Conservation (phyloP, 1,140 invertebrate genomes). For the Mycetomoellerius zeteki region DNA sequence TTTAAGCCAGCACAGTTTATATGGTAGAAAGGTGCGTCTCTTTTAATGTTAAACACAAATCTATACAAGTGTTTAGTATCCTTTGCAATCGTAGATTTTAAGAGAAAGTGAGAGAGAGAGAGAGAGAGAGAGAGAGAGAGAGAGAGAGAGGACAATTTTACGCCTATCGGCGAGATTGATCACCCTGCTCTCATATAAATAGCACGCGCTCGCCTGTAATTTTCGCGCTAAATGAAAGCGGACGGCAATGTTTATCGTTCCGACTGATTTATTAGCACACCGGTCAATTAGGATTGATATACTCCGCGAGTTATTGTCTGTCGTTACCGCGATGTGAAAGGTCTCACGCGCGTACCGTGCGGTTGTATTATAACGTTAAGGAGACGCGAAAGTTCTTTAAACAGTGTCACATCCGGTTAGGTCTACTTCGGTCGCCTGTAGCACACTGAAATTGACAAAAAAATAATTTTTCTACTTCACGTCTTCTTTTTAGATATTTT, state of each 20-base stretch:
- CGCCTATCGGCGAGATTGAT: conserved; percentile 47
- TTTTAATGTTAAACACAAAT: too few relatives aligned
- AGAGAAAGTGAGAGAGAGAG: not conserved
- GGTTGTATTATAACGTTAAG: conserved; percentile 6
- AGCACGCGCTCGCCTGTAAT: conserved; percentile 34
- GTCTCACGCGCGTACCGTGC: conserved; percentile 21
- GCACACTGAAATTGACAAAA: not conserved
- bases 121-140: not conserved
- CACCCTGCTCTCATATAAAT: conserved; percentile 24
- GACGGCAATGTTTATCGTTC: conserved; percentile 44
- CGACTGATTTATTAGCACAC: conserved; percentile 44
- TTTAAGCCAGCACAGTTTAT: too few relatives aligned
- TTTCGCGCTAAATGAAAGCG: conserved; percentile 51
- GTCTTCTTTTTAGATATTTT: not conserved
- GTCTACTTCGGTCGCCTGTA: not conserved
- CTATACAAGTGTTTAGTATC: too few relatives aligned
- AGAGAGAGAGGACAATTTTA: conserved; percentile 24
- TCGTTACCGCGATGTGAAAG: conserved; percentile 42
- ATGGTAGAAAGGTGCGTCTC: too few relatives aligned
- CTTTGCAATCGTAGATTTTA: too few relatives aligned
- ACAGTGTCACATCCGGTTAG: not conserved
- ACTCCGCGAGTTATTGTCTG: conserved; percentile 49
- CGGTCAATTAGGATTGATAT: conserved; percentile 59
- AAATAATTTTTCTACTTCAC: not conserved
- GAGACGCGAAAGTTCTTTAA: conserved; percentile 11